Evolutionary conservation across 2,113 vertebrate genomes (phyloP), one percentile per base, ranked within the genome.

Genomic region (Scomber colias): DNA sequence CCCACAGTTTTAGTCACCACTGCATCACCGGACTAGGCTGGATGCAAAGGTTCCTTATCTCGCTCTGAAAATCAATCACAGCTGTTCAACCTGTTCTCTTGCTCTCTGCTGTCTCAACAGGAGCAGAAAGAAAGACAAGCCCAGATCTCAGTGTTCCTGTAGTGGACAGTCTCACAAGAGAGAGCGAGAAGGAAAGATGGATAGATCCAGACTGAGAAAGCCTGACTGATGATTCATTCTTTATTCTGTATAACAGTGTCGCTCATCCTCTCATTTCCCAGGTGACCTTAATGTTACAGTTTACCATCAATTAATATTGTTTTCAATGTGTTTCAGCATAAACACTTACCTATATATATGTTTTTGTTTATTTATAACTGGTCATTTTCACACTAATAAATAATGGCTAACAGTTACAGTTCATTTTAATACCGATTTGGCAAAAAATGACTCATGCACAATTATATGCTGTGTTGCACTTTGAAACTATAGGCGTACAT

Each of bases 131-230:
- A 63, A 46, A 62, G 19, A n/a, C 24, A 35, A 40, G 27, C 21
- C 30, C 35, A 44, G 71, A 79, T 79, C 53, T 89, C n/a, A 2
- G 16, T 51, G 71, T 73, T 66, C 40, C 49, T 30, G 65, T 53
- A 10, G 49, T 11, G 54, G 62, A 68, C 46, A 61, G 68, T 16
- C 51, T 59, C 2, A 21, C 53, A 65, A 65, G 14, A 49, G 15
- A 56, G 66, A 55, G 51, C 8, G 17, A 21, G 40, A 45, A 40
- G 57, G 45, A 46, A 17, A 71, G 68, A 62, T 14, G 56, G 50
- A 40, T 9, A 9, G 56, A 59, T 5, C 16, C 54, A 73, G 59
- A 56, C 57, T n/a, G 48, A 65, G n/a, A 70, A 19, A 5, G 14
- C 13, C 46, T 62, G 24, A n/a, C 1, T 45, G 63, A 71, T 74